A percentile compares a stretch with the other conserved stretches of the same genome.
These are phyloP conservation scores for Carapus acus DNA, from an alignment of 2,797 vertebrate genomes.

Conservation along the genomic window DNA sequence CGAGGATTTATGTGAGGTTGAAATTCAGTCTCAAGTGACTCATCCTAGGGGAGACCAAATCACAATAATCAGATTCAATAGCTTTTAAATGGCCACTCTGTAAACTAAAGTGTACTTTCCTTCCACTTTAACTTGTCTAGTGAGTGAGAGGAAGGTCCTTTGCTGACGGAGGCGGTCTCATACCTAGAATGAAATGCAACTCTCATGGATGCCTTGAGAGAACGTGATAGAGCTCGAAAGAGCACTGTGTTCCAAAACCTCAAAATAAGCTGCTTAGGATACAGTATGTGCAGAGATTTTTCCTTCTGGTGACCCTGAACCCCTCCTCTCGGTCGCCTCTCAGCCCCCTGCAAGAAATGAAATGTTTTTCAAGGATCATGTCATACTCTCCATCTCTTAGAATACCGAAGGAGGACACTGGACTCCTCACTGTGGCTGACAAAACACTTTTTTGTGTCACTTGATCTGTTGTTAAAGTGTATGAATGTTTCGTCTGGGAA, in stretches of 20 bases:
- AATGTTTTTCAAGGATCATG: slow-evolving; percentile 4
- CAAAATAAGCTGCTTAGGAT: slow-evolving; percentile 41
- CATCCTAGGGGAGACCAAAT: too few species aligned
- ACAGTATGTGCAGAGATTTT: slow-evolving; percentile 36
- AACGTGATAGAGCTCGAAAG: slow-evolving; percentile 57
- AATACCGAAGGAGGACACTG: slow-evolving; percentile 39
- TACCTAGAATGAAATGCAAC: slow-evolving; percentile 60
- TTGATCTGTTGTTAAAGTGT: slow-evolving; percentile 38
- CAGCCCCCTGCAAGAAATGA: slow-evolving; percentile 30
- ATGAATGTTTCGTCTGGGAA: slow-evolving; percentile 59
- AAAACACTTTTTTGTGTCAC: slow-evolving; percentile 28
- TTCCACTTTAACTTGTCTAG: slow-evolving; percentile 21
- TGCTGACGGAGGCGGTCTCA: slow-evolving; percentile 42
- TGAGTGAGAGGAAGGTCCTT: slow-evolving; percentile 45
- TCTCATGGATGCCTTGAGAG: slow-evolving; percentile 52
- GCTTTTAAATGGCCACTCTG: too few species aligned
- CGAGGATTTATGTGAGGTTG: too few species aligned
- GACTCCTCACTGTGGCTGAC: slow-evolving; percentile 31
- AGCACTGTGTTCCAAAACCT: slow-evolving; percentile 63
- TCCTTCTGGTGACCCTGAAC: slow-evolving; percentile 54
- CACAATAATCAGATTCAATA: too few species aligned
- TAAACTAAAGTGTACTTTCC: too few species aligned
- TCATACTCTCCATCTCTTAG: too few species aligned
- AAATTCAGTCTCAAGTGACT: too few species aligned
- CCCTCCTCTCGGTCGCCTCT: slow-evolving; percentile 32